phyloP scores from a whole-genome alignment of 2,113 vertebrate genomes.

The Lampris megalopsis region DNA sequence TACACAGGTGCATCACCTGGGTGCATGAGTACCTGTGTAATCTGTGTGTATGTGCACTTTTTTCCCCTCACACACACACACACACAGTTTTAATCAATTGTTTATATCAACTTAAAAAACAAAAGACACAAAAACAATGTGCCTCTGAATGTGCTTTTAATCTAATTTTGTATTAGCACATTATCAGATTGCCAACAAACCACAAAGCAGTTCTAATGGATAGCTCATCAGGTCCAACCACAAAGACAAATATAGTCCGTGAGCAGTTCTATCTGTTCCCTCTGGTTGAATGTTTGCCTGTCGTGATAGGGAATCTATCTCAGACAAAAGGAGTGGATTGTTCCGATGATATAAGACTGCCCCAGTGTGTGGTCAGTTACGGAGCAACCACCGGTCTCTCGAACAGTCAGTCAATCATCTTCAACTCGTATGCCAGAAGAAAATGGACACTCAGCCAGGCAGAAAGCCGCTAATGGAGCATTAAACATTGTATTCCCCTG shows the following conservation, averaged over 20 bases:
- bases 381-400: slow-evolving; percentile 44
- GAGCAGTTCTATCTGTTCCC: not conserved
- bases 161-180: too few relatives aligned
- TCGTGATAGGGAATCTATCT: slow-evolving; percentile 16
- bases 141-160: too few relatives aligned
- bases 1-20: too few relatives aligned
- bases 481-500: slow-evolving; percentile 57
- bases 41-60: too few relatives aligned
- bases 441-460: slow-evolving; percentile 69
- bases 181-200: too few relatives aligned
- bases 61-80: too few relatives aligned
- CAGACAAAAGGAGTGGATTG: slow-evolving; percentile 30
- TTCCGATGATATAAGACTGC: slow-evolving; percentile 56
- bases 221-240: not conserved
- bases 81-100: too few relatives aligned
- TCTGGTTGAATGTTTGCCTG: slow-evolving; percentile 24
- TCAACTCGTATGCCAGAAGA: slow-evolving; percentile 48
- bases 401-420: slow-evolving; percentile 53
- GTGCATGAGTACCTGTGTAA: too few relatives aligned
- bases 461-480: slow-evolving; percentile 76
- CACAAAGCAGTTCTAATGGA: not conserved
- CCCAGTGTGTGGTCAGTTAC: slow-evolving; percentile 43
- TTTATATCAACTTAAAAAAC: too few relatives aligned
- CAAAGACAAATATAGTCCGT: not conserved
- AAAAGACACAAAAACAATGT: too few relatives aligned